Percentiles rank a stretch among this genome's conserved stretches.
phyloP scores from a whole-genome alignment of 2,113 vertebrate species.

The Athene cunicularia region DNA sequence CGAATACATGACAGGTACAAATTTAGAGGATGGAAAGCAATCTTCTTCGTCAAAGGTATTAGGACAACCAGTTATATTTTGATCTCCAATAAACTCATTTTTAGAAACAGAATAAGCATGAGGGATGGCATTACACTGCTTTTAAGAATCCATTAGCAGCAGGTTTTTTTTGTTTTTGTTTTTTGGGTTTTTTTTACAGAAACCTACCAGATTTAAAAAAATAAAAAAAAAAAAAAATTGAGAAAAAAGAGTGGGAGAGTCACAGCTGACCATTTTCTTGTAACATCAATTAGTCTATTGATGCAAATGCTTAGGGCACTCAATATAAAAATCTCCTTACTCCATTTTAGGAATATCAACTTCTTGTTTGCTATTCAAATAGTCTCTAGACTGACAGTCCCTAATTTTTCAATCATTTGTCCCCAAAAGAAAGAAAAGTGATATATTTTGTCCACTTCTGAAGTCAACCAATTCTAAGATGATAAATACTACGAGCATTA shows the following conservation, averaged over 20 bases:
- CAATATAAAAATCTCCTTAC: slow-evolving; percentile 19
- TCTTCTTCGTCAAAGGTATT: slow-evolving; percentile 26
- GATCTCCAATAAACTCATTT: slow-evolving; percentile 54
- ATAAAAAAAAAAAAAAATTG: neutral
- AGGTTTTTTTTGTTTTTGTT: neutral
- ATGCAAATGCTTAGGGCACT: slow-evolving; percentile 26
- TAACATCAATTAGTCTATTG: slow-evolving; percentile 50
- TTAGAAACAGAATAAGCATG: slow-evolving; percentile 52
- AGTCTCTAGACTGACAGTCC: neutral
- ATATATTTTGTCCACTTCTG: neutral
- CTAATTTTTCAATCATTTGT: neutral
- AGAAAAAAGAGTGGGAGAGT: neutral
- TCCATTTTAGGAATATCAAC: neutral
- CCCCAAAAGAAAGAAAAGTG: neutral
- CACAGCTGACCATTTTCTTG: slow-evolving; percentile 31
- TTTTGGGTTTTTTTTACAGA: neutral
- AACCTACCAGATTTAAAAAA: neutral
- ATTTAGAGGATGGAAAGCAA: slow-evolving; percentile 5
- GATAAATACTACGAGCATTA: neutral
- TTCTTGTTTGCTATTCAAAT: neutral
- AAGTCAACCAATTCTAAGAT: neutral
- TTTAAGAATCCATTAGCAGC: slow-evolving; percentile 66
- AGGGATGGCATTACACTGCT: slow-evolving; percentile 51
- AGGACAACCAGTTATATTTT: neutral
- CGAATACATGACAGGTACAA: neutral